Base-by-base conservation (phyloP, 2,888 invertebrate genomes). In the Clepsis dumicolana region DNA sequence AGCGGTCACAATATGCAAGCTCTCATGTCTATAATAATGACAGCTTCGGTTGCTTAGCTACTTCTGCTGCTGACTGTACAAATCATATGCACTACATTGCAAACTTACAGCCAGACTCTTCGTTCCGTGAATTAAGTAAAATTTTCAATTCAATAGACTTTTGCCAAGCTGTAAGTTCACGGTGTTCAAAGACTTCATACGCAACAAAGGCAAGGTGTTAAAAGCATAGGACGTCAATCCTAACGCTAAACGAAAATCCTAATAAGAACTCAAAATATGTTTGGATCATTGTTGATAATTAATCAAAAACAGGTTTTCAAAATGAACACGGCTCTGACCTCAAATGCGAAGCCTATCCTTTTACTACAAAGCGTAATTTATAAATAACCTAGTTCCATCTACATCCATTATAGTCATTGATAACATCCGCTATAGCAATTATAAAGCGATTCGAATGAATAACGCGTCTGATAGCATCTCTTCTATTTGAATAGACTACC, bases 371-470 rank as follows among this genome's bases (percentile, higher is more conserved):
- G 18, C 16, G 52, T 59, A 48, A 63, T 63, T 63, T 52, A 52
- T 38, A 53, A 38, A n/a, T n/a, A n/a, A 24, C 32, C 52, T 27
- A 52, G 41, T 53, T 41, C 57, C 32, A 68, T 64, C 52, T 68
- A 68, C 68, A 52, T 29, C 32, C 57, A 68, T 67, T 67, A 67
- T 67, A 16, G 18, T 53, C 62, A 57, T 63, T 59, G 68, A 68
- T 68, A 70, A 65, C 65, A 69, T 68, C 61, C 66, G 32, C 67
- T 38, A 71, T 54, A 54, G 70, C 73, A 73, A 75, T 75, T 75
- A 74, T 74, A 75, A 75, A 72, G 56, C 75, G 64, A 75, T 75
- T 67, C 69, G 68, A 73, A 72, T 73, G 70, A 73, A 73, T 75
- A 68, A 70, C 25, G 50, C 60, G 12, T 32, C 10, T 50, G 72